Conservation (phyloP, 2,888 invertebrate genomes). For the Atethmia centrago region DNA sequence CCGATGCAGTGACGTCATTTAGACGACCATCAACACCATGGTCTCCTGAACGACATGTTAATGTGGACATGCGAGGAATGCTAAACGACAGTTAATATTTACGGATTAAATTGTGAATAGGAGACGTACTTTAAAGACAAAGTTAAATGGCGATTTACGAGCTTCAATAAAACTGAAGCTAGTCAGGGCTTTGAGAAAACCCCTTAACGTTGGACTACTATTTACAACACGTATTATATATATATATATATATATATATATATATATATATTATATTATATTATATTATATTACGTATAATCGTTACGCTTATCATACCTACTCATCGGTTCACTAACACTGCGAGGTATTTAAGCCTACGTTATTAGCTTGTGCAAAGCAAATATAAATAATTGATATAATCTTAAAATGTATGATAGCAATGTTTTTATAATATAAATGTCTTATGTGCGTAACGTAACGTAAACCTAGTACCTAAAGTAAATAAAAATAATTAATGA, state of each 20-base stretch:
- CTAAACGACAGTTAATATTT: constrained; percentile 41
- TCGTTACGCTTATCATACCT: neutral
- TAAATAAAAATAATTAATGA: constrained; percentile 14
- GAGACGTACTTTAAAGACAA: neutral
- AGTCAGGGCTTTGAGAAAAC: neutral
- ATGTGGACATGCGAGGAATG: constrained; percentile 52
- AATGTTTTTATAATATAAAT: neutral
- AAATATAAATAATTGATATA: constrained; percentile 5
- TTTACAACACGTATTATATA: too few relatives aligned
- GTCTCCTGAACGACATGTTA: constrained; percentile 54
- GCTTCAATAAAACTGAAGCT: constrained; percentile 7
- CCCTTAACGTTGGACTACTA: too few relatives aligned
- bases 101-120: constrained; percentile 24
- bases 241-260: too few relatives aligned
- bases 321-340: neutral
- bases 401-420: neutral
- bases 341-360: neutral
- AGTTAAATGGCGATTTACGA: constrained; percentile 15
- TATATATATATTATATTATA: too few relatives aligned
- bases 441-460: neutral
- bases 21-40: constrained; percentile 52
- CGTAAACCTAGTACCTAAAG: neutral
- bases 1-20: constrained; percentile 72
- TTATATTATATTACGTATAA: neutral
- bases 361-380: neutral